Evolutionary conservation across 2,797 vertebrate genomes (phyloP), one percentile per base, ranked within the genome.

Genomic region (Paguma larvata): DNA sequence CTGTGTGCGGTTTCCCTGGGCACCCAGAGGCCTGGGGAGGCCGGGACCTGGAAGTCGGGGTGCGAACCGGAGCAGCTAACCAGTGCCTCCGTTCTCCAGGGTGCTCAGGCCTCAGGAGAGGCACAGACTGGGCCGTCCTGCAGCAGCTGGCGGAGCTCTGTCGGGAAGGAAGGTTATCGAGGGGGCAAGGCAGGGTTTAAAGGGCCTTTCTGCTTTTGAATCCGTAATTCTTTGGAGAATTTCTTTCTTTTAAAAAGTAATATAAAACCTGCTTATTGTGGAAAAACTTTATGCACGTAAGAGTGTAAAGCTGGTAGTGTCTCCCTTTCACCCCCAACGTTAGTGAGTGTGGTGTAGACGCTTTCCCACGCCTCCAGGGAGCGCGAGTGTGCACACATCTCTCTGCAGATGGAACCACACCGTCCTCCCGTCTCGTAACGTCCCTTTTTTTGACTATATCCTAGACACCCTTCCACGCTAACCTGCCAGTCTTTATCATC

Each of bases 151-250:
- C 53, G 78, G 78, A 63, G 38, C 70, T 94, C 92, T 85, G 41
- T 85, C 32, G n/a, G 56, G 65, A 80, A 90, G 3, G 56, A 59
- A 23, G 56, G 6, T 59, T 9, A 87, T 27, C 12, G 48, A 83
- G 72, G 19, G 59, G 34, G 8, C 18, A 75, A 48, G 68, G 32
- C 73, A 30, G 27, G 67, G 72, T 46, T 53, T 70, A 79, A 95
- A 91, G 65, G 27, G 41, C 34, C 56, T 93, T 73, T 19, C 48
- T 91, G 83, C 62, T 34, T 70, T 96, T 87, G 82, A 68, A 53
- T 92, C 68, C 79, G 1, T 78, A 78, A 56, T 67, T 83, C 65
- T 89, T 80, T 67, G 27, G 38, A 68, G 82, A 19, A n/a, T 70
- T 84, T 67, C 41, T 84, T 59, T 94, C 21, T 89, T 68, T 65